Conservation (phyloP, 2,797 vertebrate species). For the Epinephelus malabaricus region DNA sequence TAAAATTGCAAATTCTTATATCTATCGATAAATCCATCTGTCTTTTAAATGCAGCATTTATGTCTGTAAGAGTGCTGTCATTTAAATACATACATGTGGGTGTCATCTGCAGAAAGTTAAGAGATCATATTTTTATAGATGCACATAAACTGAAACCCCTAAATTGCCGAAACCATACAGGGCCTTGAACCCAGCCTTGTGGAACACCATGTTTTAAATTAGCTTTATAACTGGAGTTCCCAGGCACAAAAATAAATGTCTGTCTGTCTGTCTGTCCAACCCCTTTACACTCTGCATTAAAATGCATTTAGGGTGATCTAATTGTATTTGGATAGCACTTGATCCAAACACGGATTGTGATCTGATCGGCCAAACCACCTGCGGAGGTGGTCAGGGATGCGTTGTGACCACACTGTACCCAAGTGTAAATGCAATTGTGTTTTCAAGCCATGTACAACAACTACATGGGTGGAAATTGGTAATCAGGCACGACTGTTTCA, state of each 20-base stretch:
- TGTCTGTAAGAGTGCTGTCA: background rate
- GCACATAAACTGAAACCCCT: background rate
- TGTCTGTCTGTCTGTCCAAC: background rate
- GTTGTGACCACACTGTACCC: no score
- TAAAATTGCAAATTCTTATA: background rate
- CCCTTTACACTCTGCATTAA: no score
- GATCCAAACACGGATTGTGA: no score
- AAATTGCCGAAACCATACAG: background rate
- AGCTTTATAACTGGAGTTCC: background rate
- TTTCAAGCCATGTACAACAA: no score
- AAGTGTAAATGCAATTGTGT: no score
- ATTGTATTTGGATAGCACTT: no score
- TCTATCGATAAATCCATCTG: background rate
- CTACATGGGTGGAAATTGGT: no score
- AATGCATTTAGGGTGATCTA: no score
- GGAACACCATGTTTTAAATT: constrained; percentile 4
- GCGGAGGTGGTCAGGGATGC: no score
- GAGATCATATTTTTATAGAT: background rate
- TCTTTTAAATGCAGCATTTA: background rate
- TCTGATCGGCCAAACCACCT: no score
- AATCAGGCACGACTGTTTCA: no score
- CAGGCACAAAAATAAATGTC: background rate
- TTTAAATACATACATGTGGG: background rate
- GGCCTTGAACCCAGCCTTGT: background rate
- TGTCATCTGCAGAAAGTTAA: constrained; percentile 4